Base-by-base conservation (phyloP, 2,113 vertebrate species). In the Ochotona princeps region DNA sequence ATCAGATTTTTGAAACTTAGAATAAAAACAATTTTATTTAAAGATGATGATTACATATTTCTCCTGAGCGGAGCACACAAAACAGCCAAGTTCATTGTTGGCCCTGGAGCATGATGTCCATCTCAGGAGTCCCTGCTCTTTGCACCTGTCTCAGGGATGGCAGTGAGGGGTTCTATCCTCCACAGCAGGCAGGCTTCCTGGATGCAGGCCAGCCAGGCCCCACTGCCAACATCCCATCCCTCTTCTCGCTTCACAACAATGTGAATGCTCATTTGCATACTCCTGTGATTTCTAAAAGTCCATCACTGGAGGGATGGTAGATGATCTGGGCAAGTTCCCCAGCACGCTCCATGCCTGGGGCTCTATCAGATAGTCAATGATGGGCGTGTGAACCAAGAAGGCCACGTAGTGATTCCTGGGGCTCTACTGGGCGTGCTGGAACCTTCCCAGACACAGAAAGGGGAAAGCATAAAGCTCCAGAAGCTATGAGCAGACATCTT, bases 1-100 rank as follows among this genome's bases (percentile, higher is more conserved):
- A 85, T 10, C 83, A 67, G 75, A 61, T 86, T 66, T 86, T 95
- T 4, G 79, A 76, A 57, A n/a, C 88, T 67, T 81, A 75, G 38
- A 73, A 67, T 32, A 75, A 15, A 44, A 83, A 38, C 67, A 32
- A 81, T 75, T 85, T 72, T 88, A 61, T 84, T 81, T 76, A 47
- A 70, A 86, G 83, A 61, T 66, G 21, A 49, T 69, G 60, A 79
- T 23, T 73, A 3, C 35, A 87, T 54, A 57, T 57, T 66, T 38
- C 3, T 25, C 4, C 2, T 32, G 2, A 81, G n/a, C 30, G 90
- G n/a, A 83, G 49, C 15, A 80, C 72, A 44, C 35, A 79, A 28
- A 75, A 78, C 82, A 72, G 67, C 7, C 60, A 94, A 74, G 44
- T 4, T 66, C 18, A 28, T 74, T 74, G 69, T 66, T 18, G 11